phyloP scores from a whole-genome alignment of 2,113 vertebrate genomes.

The Tursiops truncatus region DNA sequence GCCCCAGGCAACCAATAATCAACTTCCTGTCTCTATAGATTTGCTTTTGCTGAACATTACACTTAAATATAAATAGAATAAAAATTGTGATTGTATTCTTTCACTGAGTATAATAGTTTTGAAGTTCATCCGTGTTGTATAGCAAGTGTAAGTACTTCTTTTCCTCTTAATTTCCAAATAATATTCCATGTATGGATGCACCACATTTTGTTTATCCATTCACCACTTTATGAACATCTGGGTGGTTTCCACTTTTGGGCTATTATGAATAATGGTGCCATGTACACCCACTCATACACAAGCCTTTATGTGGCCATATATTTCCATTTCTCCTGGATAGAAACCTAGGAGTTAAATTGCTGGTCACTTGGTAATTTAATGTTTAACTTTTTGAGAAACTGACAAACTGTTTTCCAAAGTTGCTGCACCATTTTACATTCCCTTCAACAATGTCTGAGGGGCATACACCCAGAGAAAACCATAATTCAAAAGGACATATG shows the following conservation, averaged over 20 bases:
- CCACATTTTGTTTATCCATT: neutral
- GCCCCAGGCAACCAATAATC: neutral
- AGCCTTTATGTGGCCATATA: neutral
- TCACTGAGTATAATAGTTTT: neutral
- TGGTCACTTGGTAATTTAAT: neutral
- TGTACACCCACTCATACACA: neutral
- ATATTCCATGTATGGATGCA: neutral
- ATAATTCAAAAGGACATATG: too few relatives aligned
- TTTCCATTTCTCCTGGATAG: neutral
- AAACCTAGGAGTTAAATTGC: neutral
- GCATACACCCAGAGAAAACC: too few relatives aligned
- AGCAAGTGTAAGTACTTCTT: neutral
- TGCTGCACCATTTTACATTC: neutral
- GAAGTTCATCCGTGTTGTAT: neutral
- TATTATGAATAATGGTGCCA: neutral
- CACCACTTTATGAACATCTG: neutral
- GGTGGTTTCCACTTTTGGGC: neutral
- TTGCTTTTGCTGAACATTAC: neutral
- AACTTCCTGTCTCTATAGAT: neutral
- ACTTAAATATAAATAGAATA: neutral
- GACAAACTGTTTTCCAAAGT: neutral
- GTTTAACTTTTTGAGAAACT: slow-evolving; percentile 28
- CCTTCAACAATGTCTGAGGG: neutral
- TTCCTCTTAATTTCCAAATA: neutral
- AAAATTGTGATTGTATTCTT: neutral